These are phyloP conservation scores for Phymatocera aterrima DNA, from an alignment of 2,888 invertebrate genomes.

Conservation along the genomic window DNA sequence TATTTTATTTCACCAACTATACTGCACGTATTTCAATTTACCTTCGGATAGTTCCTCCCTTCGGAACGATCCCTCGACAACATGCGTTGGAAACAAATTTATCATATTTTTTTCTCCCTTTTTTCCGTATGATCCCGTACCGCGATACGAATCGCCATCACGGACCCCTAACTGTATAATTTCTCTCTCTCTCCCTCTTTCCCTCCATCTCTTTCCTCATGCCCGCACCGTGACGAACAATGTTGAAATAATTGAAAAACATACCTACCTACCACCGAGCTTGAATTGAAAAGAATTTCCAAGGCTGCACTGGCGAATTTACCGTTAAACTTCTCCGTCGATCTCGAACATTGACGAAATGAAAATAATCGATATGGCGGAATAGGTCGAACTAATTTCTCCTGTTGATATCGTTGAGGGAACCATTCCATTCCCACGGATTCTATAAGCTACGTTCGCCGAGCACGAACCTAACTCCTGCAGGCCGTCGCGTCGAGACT, in stretches of 20 bases:
- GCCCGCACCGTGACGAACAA: background rate
- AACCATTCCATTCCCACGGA: slow-evolving; percentile 40
- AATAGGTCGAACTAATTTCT: slow-evolving; percentile 38
- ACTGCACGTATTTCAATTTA: slow-evolving; percentile 34
- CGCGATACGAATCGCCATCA: slow-evolving; percentile 20
- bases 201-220: no score
- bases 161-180: slow-evolving; percentile 1
- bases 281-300: background rate
- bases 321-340: background rate
- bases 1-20: slow-evolving; percentile 21
- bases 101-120: background rate
- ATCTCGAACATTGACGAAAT: background rate
- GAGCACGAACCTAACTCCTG: slow-evolving; percentile 29
- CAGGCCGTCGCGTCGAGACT: no score
- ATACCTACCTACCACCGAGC: background rate
- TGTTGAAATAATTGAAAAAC: background rate
- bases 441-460: background rate
- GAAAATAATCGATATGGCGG: background rate
- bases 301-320: background rate
- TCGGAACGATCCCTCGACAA: background rate
- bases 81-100: background rate
- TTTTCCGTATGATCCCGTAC: background rate
- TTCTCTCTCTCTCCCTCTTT: slow-evolving; percentile 4
- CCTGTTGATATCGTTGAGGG: slow-evolving; percentile 18
- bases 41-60: background rate